Evolutionary conservation across 2,797 vertebrate species (phyloP), one percentile per base, ranked within the genome.

Genomic region (Dicrostonyx torquatus): DNA sequence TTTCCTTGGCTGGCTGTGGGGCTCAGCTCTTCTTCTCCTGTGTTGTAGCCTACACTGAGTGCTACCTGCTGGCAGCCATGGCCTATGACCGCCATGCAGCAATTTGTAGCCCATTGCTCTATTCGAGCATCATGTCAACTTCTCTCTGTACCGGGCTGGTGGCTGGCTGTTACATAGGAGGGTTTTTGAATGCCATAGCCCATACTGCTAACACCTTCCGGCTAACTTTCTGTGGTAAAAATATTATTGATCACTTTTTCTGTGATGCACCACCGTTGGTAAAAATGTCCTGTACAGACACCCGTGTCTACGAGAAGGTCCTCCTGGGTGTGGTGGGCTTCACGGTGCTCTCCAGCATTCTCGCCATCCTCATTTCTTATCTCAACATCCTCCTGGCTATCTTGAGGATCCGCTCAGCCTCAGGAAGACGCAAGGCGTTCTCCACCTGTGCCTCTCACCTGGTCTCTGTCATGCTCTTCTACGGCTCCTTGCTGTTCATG

Each of bases 231-330:
- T 97, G 96, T 91, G 96, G 97, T 45, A 78, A 94, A 26, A 97
- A 97, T 62, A 18, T 95, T 53, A 98, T 97, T 43, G 87, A 97
- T 45, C 94, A 97, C 53, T 97, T 96, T 66, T 96, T 97, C 43
- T 97, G 97, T 87, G 97, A 97, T 82, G 96, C 5, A 8, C 89
- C 85, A 5, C 97, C 96, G 5, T 62, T 98, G 79, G 77, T 97
- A 62, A 97, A 97, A 72, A 96, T 97, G 95, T 95, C 96, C 40
- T 97, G 96, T 31, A 88, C 83, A 75, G 95, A 97, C 15, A 96
- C 96, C 0, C 29, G 11, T 6, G 5, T 96, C 58, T 97, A 96
- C 34, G 94, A 97, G 48, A 48, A 96, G 53, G 88, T 97, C 0
- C 31, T 97, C 0, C 6, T 94, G 2, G 48, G 85, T 29, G 22